Evolutionary conservation across 2,113 vertebrate species (phyloP).

Genomic region (Chrysemys picta): DNA sequence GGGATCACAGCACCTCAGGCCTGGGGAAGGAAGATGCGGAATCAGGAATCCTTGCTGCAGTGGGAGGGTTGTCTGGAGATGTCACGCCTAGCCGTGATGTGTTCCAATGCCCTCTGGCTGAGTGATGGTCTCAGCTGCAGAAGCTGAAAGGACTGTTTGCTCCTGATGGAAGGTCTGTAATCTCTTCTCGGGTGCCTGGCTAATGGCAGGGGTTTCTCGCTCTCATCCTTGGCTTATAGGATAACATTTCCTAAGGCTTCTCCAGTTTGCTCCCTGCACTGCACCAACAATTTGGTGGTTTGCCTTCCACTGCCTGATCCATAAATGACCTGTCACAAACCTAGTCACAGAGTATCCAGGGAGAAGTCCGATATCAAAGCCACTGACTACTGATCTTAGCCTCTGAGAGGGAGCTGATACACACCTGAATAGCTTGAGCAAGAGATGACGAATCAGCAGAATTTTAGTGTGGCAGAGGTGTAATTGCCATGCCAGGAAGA

Average conservation of each 20-base stretch:
- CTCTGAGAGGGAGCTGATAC: neutral
- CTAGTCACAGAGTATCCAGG: neutral
- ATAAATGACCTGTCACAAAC: neutral
- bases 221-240: neutral
- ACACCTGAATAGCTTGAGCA: neutral
- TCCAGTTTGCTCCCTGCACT: neutral
- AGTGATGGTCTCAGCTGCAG: neutral
- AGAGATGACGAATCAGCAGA: neutral
- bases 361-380: neutral
- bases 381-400: neutral
- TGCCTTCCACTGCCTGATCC: neutral
- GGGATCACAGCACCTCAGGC: neutral
- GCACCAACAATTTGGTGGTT: constrained; percentile 7
- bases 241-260: neutral
- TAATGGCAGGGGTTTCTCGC: neutral
- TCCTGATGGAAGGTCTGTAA: neutral
- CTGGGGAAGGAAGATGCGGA: rapidly evolving
- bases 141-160: neutral
- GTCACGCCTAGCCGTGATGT: neutral
- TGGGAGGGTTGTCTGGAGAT: neutral
- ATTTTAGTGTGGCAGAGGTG: neutral
- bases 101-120: neutral
- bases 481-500: neutral
- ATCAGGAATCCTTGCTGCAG: rapidly evolving
- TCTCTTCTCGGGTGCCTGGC: neutral